Evolutionary conservation across 1,140 invertebrate genomes (phyloP), one percentile per base, ranked within the genome.

Genomic region (Platyura marginata): DNA sequence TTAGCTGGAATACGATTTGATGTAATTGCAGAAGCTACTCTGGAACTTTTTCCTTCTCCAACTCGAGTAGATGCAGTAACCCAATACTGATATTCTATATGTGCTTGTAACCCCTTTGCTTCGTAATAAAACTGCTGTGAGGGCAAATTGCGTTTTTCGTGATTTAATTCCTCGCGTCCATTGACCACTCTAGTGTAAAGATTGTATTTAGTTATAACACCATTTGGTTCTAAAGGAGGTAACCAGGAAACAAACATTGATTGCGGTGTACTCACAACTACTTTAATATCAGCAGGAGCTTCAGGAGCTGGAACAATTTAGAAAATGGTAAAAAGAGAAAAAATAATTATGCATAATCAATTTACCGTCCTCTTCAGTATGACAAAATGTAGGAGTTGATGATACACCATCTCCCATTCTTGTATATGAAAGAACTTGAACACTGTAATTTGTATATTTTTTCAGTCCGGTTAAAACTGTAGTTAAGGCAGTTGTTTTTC

Each of bases 371-470:
- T 90, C 81, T 44, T 82, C 75, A 2, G 87, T 91, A 48, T 75
- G 72, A 49, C 86, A 86, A 51, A 72, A 82, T 18, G 79, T 68
- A 0, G 79, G 69, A 40, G 68, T 58, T 3, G 81, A 79, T 6
- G 75, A 57, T 6, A 75, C 67, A 1, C 87, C 86, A 52, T 86
- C 81, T 1, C 87, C 87, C 48, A 83, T 77, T 54, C 79, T 70
- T 0, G 85, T 91, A 56, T 72, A 84, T 1, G 84, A 84, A 43
- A 86, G 52, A 0, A 90, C 76, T 59, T 86, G 80, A 35, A 91
- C 70, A 51, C 79, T 88, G 60, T 91, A 92, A 62, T 90, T 91
- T 3, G 82, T 83, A 54, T 73, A 88, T 48, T 79, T 82, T 43
- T 71, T 66, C n/a, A 83, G 54, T 2, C 73, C 73, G 0, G 71